Evolutionary conservation across 2,797 vertebrate genomes (phyloP), one percentile per base, ranked within the genome.

Genomic region (Sternarchorhynchus goeldii): DNA sequence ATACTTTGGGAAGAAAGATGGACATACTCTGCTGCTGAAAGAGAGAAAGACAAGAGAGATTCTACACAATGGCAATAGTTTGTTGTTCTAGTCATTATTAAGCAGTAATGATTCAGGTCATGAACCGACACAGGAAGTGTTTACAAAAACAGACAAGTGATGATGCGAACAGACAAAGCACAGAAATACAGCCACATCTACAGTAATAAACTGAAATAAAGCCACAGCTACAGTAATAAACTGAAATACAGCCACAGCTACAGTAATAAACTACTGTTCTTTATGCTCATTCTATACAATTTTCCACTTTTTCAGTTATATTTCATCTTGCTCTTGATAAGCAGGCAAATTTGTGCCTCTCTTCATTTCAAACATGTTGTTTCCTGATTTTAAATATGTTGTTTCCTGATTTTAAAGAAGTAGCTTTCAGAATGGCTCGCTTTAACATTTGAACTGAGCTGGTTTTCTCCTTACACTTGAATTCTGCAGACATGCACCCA

Each of bases 391-490:
- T 25, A 25, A 25, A 25, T 25, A 25, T 25, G 25, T 25, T 25
- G 25, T 25, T 65, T 45, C 18, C 20, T 17, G 2, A 57, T 65
- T 71, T 20, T 21, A 56, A 56, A 63, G 57, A 36, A 10, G 20
- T 0, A 0, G 20, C 34, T 34, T 62, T 56, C 66, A 56, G 68
- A 59, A 25, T 31, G 29, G 56, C 34, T 80, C 17, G 60, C 67
- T 59, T 69, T 68, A 14, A 81, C 59, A 63, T 66, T 64, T 64
- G 10, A 72, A 73, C 36, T 82, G 81, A 85, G 78, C 76, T 78
- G 25, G 58, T 81, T 85, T 78, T 20, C 81, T 87, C 82, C 69
- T 84, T 80, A 83, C 88, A 91, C 90, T 88, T 88, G 90, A 90
- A 87, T 85, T 70, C 82, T 79, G 85, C 86, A 88, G 60, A 55